Evolutionary conservation across 1,140 invertebrate species (phyloP).

Genomic region (Temnothorax curvispinosus): DNA sequence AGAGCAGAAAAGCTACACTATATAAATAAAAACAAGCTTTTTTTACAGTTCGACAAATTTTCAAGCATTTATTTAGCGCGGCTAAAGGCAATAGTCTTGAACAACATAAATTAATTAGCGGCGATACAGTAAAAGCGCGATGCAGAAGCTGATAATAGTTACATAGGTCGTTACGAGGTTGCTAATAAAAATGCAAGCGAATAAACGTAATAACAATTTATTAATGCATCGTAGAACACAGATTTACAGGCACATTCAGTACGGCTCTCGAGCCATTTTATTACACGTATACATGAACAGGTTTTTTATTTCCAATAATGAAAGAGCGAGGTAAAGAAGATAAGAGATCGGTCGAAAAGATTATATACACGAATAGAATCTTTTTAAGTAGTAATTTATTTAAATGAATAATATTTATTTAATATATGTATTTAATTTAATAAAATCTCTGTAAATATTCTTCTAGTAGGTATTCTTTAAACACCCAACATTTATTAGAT

Average conservation of each 20-base stretch:
- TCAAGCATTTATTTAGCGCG: background rate
- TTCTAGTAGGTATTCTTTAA: background rate
- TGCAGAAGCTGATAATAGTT: conserved; percentile 62
- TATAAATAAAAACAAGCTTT: conserved; percentile 22
- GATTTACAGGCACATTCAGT: conserved; percentile 79
- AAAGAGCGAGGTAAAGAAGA: background rate
- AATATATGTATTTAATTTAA: background rate
- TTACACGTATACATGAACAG: conserved; percentile 46
- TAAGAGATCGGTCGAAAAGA: background rate
- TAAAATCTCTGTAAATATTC: background rate
- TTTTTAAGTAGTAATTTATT: background rate
- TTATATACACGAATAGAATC: conserved; percentile 9
- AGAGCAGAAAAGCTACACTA: background rate
- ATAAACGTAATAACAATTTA: conserved; percentile 84
- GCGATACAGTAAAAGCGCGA: conserved; percentile 3
- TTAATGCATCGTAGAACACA: conserved; percentile 81
- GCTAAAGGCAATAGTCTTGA: background rate
- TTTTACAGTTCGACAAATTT: background rate
- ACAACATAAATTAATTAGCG: background rate
- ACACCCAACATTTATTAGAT: background rate
- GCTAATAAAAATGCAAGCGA: conserved; percentile 81
- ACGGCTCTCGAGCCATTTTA: conserved; percentile 49
- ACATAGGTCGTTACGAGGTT: conserved; percentile 70
- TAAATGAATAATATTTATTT: background rate
- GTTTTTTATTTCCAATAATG: conserved; percentile 4